These are phyloP conservation scores for Pandemis heparana DNA, from an alignment of 2,888 invertebrate species.

Conservation along the genomic window DNA sequence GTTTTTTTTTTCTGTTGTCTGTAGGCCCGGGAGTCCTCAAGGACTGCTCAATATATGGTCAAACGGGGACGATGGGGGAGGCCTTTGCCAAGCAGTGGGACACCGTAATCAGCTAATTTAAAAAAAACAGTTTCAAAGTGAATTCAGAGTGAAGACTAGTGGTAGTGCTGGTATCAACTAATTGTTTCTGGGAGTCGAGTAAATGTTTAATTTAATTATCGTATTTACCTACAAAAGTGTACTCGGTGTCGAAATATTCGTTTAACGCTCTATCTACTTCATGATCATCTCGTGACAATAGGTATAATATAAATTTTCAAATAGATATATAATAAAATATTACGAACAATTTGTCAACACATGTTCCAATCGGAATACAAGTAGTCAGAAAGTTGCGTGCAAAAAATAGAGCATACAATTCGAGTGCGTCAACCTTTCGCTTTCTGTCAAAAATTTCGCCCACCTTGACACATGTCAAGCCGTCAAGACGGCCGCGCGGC, in stretches of 20 bases:
- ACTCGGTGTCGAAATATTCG: not conserved
- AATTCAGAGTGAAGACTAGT: not conserved
- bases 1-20: no score
- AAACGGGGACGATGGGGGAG: no score
- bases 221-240: not conserved
- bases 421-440: not conserved
- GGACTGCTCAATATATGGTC: no score
- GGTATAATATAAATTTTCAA: not conserved
- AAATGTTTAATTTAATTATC: conserved; percentile 9
- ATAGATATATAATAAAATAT: no score
- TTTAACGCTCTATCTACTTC: not conserved
- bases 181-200: conserved; percentile 1
- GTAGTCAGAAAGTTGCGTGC: not conserved
- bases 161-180: conserved; percentile 2
- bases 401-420: not conserved
- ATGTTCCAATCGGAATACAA: not conserved
- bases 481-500: not conserved
- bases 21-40: no score
- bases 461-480: conserved; percentile 20
- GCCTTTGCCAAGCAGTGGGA: no score
- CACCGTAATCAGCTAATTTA: no score
- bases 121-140: not conserved
- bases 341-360: not conserved
- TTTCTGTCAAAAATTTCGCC: conserved; percentile 14
- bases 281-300: not conserved